Conservation (phyloP, 1,140 invertebrate species). For the Drosophila sechellia region DNA sequence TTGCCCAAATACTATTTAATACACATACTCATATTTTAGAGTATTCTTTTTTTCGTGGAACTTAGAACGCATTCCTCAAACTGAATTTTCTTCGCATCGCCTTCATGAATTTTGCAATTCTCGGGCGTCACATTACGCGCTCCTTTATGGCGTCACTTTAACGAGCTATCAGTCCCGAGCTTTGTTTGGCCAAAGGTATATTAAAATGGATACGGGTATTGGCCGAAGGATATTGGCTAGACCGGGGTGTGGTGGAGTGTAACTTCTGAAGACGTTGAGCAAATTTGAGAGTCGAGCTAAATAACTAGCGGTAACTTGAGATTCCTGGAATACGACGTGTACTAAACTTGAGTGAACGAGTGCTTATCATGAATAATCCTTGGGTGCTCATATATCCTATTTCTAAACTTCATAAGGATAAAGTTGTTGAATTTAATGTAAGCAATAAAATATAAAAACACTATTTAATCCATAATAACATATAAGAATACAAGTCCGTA, state of each 20-base stretch:
- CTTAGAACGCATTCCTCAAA: background rate
- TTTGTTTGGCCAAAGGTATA: conserved; percentile 47
- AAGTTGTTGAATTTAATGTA: no score
- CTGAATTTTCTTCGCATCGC: conserved; percentile 39
- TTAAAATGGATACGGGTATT: conserved; percentile 87
- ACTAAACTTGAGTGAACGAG: background rate
- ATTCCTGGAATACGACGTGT: no score
- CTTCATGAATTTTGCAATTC: conserved; percentile 67
- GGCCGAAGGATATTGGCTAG: conserved; percentile 86
- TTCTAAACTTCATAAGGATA: no score
- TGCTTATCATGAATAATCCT: no score
- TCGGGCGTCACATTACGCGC: conserved; percentile 56
- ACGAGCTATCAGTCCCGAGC: conserved; percentile 59
- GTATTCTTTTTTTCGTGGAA: conserved; percentile 6
- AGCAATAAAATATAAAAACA: no score
- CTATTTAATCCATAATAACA: no score
- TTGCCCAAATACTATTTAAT: no score
- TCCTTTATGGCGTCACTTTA: conserved; percentile 60
- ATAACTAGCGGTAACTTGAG: background rate
- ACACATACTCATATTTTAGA: background rate
- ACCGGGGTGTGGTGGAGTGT: no score
- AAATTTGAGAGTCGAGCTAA: background rate
- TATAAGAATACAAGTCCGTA: no score
- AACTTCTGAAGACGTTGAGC: background rate
- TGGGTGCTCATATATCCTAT: no score